Conservation (phyloP, 2,113 vertebrate species). For the Acrocephalus arundinaceus region DNA sequence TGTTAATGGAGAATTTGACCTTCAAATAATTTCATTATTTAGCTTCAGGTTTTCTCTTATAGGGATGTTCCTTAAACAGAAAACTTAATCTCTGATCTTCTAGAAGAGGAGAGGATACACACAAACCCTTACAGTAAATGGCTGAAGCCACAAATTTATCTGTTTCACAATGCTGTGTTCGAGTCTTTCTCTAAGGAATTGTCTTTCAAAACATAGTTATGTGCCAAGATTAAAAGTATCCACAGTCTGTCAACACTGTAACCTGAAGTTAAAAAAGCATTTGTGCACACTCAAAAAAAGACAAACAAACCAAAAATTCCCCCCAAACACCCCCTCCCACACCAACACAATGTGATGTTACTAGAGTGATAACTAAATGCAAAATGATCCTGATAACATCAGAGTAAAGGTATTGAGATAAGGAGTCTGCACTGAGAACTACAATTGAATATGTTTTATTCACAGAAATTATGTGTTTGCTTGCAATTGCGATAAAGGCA, state of each 20-base stretch:
- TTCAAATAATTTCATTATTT: neutral
- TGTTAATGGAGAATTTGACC: neutral
- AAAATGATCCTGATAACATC: neutral
- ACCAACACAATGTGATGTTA: fast-evolving
- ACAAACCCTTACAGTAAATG: neutral
- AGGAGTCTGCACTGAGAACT: neutral
- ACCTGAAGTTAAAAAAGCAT: neutral
- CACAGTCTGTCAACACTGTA: neutral
- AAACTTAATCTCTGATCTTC: neutral
- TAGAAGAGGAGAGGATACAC: neutral
- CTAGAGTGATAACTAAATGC: neutral
- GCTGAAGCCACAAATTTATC: neutral
- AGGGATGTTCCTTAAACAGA: neutral
- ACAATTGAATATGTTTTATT: neutral
- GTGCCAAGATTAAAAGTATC: neutral
- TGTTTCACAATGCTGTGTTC: neutral
- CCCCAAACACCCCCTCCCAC: neutral
- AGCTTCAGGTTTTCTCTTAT: neutral
- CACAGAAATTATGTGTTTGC: neutral
- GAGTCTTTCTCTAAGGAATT: neutral
- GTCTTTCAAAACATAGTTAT: neutral
- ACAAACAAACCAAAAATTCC: fast-evolving
- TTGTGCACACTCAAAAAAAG: neutral
- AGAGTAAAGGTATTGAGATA: neutral
- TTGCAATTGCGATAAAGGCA: neutral